Conservation (phyloP, 2,113 vertebrate species). For the Tricholaema leucomelas region DNA sequence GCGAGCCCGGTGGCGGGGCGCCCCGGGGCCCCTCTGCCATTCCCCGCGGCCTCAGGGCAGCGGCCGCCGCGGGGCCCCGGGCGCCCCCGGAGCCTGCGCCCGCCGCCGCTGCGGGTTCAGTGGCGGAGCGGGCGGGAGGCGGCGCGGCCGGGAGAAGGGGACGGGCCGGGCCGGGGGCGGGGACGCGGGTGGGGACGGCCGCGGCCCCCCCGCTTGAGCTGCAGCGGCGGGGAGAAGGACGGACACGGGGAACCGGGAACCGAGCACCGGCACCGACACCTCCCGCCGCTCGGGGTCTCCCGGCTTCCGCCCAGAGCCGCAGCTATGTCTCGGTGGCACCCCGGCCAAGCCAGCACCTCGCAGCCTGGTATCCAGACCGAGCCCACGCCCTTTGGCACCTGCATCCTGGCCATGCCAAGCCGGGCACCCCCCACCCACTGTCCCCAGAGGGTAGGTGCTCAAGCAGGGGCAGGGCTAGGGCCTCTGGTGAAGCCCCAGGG, state of each 20-base stretch:
- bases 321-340: neutral
- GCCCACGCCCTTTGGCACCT: neutral
- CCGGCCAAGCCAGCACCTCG: neutral
- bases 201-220: neutral
- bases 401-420: neutral
- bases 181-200: neutral
- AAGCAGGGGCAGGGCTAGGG: neutral
- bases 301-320: neutral
- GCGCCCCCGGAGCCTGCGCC: too few species aligned
- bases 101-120: neutral
- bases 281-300: neutral
- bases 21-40: too few species aligned
- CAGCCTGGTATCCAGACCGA: neutral
- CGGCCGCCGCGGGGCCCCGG: too few species aligned
- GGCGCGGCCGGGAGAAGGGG: constrained; percentile 17
- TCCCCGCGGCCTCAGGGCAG: too few species aligned
- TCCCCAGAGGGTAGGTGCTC: neutral
- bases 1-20: too few species aligned
- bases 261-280: neutral
- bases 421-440: neutral
- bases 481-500: accelerated
- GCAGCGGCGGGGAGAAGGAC: neutral
- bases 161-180: neutral
- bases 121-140: neutral
- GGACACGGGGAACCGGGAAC: neutral